Conservation (phyloP, 2,888 invertebrate genomes). For the Sacculina carcini region DNA sequence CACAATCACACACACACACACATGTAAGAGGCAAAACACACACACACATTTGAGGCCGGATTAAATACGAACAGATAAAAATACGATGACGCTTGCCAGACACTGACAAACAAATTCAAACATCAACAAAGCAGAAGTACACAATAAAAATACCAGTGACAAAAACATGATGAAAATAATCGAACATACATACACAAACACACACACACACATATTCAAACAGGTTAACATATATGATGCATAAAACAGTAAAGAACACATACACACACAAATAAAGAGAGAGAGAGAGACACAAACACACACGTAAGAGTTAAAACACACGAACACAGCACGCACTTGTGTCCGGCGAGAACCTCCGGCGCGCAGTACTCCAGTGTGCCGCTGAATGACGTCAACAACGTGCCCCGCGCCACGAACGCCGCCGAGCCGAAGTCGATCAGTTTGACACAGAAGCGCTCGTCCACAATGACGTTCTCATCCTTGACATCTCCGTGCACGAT, state of each 20-base stretch:
- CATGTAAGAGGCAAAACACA: conserved; percentile 1
- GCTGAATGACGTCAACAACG: conserved; percentile 41
- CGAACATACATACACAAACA: background rate
- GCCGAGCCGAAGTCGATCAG: conserved; percentile 52
- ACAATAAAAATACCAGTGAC: no score
- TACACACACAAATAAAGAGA: no score
- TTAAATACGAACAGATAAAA: no score
- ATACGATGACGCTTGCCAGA: no score
- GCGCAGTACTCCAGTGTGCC: conserved; percentile 49
- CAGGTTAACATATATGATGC: background rate
- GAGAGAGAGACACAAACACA: background rate
- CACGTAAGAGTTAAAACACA: background rate
- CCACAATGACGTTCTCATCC: conserved; percentile 46
- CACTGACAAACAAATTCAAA: no score
- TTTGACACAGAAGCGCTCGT: conserved; percentile 40
- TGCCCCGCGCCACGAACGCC: conserved; percentile 32
- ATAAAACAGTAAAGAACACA: background rate
- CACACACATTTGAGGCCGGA: no score
- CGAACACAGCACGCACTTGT: conserved; percentile 26
- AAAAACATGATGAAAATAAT: background rate
- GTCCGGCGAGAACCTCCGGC: conserved; percentile 42
- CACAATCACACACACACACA: no score
- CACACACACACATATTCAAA: background rate
- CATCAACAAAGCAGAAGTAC: no score
- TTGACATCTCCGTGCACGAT: conserved; percentile 47